These are phyloP conservation scores for Oscheius sp. DNA, from an alignment of 2,888 invertebrate species.

Conservation along the genomic window DNA sequence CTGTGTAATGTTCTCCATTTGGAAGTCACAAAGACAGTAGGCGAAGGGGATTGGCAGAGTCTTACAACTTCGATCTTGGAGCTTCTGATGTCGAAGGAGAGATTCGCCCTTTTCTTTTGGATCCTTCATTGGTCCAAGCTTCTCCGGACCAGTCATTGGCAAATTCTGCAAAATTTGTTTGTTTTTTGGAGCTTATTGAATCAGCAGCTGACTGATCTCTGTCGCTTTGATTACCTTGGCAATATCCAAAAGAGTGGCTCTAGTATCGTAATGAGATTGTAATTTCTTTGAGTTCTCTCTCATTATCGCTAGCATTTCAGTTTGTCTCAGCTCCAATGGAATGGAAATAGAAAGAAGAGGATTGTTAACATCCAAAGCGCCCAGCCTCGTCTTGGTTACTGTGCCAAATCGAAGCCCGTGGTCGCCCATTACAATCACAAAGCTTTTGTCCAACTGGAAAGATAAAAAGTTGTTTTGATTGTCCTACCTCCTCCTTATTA, in stretches of 20 bases:
- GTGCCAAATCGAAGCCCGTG: slow-evolving; percentile 55
- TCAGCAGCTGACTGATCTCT: neutral
- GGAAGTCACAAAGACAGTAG: slow-evolving; percentile 51
- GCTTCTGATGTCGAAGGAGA: slow-evolving; percentile 39
- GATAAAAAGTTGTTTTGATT: neutral
- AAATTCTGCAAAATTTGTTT: slow-evolving; percentile 34
- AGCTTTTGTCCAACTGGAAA: slow-evolving; percentile 48
- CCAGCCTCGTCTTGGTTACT: slow-evolving; percentile 13
- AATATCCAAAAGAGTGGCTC: slow-evolving; percentile 6
- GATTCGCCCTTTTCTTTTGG: slow-evolving; percentile 42
- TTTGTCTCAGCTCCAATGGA: slow-evolving; percentile 9
- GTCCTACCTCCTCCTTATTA: neutral
- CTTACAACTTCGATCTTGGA: slow-evolving; percentile 38
- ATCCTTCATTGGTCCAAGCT: slow-evolving; percentile 21
- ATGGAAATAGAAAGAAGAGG: neutral
- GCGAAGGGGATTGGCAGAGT: slow-evolving; percentile 46
- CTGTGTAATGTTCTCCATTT: slow-evolving; percentile 6
- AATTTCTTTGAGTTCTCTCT: neutral
- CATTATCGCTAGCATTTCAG: neutral
- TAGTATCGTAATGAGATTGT: slow-evolving; percentile 12
- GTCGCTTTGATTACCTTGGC: neutral
- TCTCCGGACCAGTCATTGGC: slow-evolving; percentile 30
- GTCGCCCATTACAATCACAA: slow-evolving; percentile 53
- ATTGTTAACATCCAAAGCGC: slow-evolving; percentile 9
- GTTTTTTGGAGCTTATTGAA: neutral